Conservation (phyloP, 2,113 vertebrate genomes). For the Syngnathus floridae region DNA sequence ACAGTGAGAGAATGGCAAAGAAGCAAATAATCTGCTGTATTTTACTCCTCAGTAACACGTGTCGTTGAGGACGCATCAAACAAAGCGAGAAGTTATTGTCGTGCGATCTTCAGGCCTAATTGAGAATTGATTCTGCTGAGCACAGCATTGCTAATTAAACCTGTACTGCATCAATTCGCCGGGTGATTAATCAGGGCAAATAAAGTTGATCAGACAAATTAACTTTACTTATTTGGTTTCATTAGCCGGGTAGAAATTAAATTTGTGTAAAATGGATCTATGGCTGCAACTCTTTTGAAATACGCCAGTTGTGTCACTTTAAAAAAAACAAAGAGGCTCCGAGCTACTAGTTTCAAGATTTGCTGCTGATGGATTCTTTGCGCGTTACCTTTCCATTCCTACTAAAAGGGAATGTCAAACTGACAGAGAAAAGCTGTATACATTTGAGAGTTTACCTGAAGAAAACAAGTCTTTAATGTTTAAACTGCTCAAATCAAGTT, state of each 20-base stretch:
- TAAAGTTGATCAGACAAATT: slow-evolving; percentile 68
- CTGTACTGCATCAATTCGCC: slow-evolving; percentile 56
- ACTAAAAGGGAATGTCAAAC: slow-evolving; percentile 16
- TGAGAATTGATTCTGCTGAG: slow-evolving; percentile 66
- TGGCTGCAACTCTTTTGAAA: slow-evolving; percentile 18
- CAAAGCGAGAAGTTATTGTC: slow-evolving; percentile 17
- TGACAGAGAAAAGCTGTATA: slow-evolving; percentile 19
- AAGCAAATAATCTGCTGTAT: not conserved
- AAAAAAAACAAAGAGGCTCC: slow-evolving; percentile 7
- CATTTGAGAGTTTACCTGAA: slow-evolving; percentile 56
- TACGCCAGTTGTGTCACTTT: slow-evolving; percentile 1
- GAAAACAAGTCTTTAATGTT: not conserved
- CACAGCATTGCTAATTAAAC: slow-evolving; percentile 64
- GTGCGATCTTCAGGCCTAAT: slow-evolving; percentile 47
- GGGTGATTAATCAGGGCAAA: slow-evolving; percentile 67
- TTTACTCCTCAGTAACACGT: slow-evolving; percentile 33
- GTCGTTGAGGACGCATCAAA: slow-evolving; percentile 48
- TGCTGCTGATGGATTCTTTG: slow-evolving; percentile 33
- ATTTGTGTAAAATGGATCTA: slow-evolving; percentile 56
- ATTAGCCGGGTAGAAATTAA: slow-evolving; percentile 63
- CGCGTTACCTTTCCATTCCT: slow-evolving; percentile 46
- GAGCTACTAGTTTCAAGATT: slow-evolving; percentile 25
- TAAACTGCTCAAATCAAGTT: not conserved
- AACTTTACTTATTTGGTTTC: slow-evolving; percentile 63
- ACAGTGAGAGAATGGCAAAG: slow-evolving; percentile 31